phyloP scores from a whole-genome alignment of 2,888 invertebrate genomes.

The Apodemia mormo region DNA sequence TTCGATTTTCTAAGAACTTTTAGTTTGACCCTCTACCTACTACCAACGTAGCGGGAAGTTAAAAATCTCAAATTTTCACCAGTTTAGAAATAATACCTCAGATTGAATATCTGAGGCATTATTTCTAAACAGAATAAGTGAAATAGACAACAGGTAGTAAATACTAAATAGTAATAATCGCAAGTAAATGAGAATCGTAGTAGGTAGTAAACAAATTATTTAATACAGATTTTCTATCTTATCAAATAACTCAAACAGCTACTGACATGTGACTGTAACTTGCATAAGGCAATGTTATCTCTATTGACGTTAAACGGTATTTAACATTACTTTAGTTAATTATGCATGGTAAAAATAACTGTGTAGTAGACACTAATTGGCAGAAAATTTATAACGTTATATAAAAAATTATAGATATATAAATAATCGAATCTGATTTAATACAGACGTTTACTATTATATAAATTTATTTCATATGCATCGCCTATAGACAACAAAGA shows the following conservation, averaged over 20 bases:
- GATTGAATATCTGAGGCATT: too few species aligned
- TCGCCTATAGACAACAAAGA: too few species aligned
- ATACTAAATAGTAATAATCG: neutral
- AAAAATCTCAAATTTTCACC: too few species aligned
- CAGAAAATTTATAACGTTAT: neutral
- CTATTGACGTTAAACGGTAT: neutral
- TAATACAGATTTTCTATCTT: neutral
- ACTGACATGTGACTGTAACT: neutral
- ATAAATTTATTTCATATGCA: too few species aligned
- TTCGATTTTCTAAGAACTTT: too few species aligned
- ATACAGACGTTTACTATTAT: too few species aligned
- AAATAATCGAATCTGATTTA: too few species aligned
- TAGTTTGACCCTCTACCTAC: too few species aligned
- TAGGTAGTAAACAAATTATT: neutral
- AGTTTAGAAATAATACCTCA: too few species aligned
- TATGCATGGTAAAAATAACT: neutral
- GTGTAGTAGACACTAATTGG: neutral
- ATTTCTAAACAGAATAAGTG: too few species aligned
- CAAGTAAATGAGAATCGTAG: neutral
- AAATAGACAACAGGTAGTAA: neutral
- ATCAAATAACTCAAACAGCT: neutral
- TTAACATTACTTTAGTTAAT: neutral
- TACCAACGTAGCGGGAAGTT: too few species aligned
- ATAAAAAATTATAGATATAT: too few species aligned
- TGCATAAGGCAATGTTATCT: neutral